These are phyloP conservation scores for Seira ritae DNA, from an alignment of 2,888 invertebrate genomes.

Conservation along the genomic window DNA sequence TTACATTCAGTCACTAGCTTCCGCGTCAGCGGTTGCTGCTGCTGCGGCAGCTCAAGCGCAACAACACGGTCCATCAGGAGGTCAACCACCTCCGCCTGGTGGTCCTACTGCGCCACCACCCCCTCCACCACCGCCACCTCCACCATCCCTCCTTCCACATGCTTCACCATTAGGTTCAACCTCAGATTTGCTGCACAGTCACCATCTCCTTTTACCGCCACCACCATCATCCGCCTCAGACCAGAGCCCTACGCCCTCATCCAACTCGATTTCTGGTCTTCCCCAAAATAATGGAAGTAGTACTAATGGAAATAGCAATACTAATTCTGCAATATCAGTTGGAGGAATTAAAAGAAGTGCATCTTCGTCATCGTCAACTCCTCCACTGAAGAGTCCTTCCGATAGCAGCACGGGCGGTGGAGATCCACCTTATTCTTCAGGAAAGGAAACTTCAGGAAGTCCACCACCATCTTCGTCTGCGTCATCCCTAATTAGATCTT, in stretches of 20 bases:
- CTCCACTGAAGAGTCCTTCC: conserved; percentile 68
- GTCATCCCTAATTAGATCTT: conserved; percentile 13
- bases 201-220: conserved; percentile 50
- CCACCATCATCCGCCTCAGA: conserved; percentile 27
- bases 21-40: conserved; percentile 55
- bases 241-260: conserved; percentile 29
- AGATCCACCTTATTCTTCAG: conserved; percentile 11
- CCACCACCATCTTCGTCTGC: conserved; percentile 42
- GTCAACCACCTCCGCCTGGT: conserved; percentile 42
- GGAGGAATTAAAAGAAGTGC: conserved; percentile 44
- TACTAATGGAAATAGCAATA: conserved; percentile 12
- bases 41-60: conserved; percentile 56
- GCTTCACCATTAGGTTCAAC: conserved; percentile 45
- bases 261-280: neutral
- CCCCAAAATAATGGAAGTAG: neutral
- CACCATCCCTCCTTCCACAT: conserved; percentile 35
- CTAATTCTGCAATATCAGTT: neutral
- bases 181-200: conserved; percentile 47
- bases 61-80: conserved; percentile 37
- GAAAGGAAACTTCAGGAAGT: conserved; percentile 31
- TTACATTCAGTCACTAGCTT: conserved; percentile 68
- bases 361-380: conserved; percentile 60
- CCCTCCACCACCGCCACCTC: conserved; percentile 45
- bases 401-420: conserved; percentile 36
- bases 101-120: conserved; percentile 49